These are phyloP conservation scores for Picathartes gymnocephalus DNA, from an alignment of 2,113 vertebrate species.

Conservation along the genomic window DNA sequence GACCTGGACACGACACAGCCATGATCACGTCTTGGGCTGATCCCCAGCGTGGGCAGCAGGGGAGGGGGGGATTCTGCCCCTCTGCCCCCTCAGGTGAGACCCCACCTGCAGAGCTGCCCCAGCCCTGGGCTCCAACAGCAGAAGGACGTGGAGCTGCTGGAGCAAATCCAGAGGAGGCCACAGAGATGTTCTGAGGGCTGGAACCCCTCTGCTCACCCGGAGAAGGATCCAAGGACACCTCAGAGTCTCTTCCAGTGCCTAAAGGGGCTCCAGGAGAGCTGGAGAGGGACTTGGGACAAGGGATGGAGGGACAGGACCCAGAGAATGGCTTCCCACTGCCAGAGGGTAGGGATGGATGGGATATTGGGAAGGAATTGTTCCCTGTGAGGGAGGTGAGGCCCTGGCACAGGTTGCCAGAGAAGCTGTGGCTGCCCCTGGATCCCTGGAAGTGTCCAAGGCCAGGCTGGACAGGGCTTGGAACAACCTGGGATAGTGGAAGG, in stretches of 20 bases:
- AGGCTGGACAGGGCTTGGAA: rapidly evolving
- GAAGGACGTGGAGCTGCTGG: rapidly evolving
- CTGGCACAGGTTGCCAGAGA: too few relatives aligned
- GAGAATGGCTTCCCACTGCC: too few relatives aligned
- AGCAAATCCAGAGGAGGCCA: neutral
- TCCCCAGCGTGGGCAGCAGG: rapidly evolving
- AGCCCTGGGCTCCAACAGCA: rapidly evolving
- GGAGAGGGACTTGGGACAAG: too few relatives aligned
- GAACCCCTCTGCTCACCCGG: neutral
- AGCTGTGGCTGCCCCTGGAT: too few relatives aligned
- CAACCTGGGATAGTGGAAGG: rapidly evolving
- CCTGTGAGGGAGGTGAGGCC: too few relatives aligned
- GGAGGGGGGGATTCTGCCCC: neutral
- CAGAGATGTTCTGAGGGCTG: rapidly evolving
- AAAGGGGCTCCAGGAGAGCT: neutral
- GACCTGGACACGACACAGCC: neutral
- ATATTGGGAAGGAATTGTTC: too few relatives aligned
- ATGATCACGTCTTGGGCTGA: neutral
- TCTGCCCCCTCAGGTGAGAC: neutral
- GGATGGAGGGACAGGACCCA: too few relatives aligned
- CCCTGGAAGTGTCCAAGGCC: neutral
- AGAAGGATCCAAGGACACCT: neutral
- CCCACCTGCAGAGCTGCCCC: neutral
- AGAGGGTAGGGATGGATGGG: too few relatives aligned
- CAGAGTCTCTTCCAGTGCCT: neutral